Base-by-base conservation (phyloP, 2,113 vertebrate genomes). In the Muscicapa adusta region DNA sequence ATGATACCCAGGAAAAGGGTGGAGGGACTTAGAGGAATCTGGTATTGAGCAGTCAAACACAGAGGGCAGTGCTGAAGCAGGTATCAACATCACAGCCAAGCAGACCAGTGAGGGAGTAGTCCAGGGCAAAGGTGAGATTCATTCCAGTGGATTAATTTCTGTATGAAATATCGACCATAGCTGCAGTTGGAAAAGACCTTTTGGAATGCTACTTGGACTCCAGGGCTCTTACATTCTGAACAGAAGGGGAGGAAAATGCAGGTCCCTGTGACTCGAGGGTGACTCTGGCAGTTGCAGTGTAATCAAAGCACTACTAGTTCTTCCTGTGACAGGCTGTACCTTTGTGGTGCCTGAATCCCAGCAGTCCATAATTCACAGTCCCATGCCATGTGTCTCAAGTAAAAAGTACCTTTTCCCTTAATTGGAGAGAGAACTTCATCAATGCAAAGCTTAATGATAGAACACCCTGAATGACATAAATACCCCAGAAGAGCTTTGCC, bases 81-180 rank as follows among this genome's bases (percentile, higher is more conserved):
- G 2, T 47, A 36, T 4, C 18, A 53, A 8, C 42, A 48, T 11
- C 0, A 0, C 22, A 88, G 18, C 8, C 65, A 57, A 73, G 28
- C 50, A 57, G 60, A 61, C 18, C 68, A 58, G 6, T 0, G 1
- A 57, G 31, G 38, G 34, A 72, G 3, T 25, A 48, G 42, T 73
- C 68, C 45, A 48, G 24, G 16, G 40, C 28, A 89, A 91, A 94
- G 31, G 13, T 0, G 0, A 76, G 50, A 43, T 58, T 50, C 9
- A 2, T 62, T 85, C 56, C 29, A 62, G 42, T 2, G 2, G 36
- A 45, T 53, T 62, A 13, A 83, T 45, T 45, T 45, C 38, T 72
- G 10, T 50, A 29, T 79, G 57, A 80, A 72, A 65, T 13, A 51
- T 2, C 42, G 43, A 60, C 26, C 13, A 38, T 18, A 70, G 18